Percentiles rank a stretch among this genome's conserved stretches.
phyloP scores from a whole-genome alignment of 1,140 invertebrate species.

The Ips nitidus region DNA sequence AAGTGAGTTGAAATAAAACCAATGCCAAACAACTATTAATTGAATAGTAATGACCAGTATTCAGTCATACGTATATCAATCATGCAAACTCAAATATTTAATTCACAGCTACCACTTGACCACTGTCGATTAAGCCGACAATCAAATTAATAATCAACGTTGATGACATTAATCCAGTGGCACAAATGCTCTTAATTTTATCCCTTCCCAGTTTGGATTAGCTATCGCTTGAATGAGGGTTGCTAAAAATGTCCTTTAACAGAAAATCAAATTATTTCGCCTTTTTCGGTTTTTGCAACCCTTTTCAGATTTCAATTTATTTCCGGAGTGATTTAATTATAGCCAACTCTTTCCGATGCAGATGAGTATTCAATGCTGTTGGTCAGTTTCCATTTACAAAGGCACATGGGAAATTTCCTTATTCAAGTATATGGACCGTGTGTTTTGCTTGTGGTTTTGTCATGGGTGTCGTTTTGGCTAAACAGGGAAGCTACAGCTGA shows the following conservation, averaged over 20 bases:
- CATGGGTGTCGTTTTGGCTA: slow-evolving; percentile 91
- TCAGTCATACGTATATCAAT: too few relatives aligned
- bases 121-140: slow-evolving; percentile 3
- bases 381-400: slow-evolving; percentile 79
- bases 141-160: slow-evolving; percentile 11
- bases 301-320: neutral
- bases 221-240: too few relatives aligned
- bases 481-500: slow-evolving; percentile 88
- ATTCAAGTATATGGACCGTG: slow-evolving; percentile 90
- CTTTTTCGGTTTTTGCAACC: too few relatives aligned
- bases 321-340: neutral
- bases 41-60: too few relatives aligned
- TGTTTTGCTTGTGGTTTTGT: slow-evolving; percentile 80
- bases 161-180: neutral
- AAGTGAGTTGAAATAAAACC: too few relatives aligned
- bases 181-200: slow-evolving; percentile 7
- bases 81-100: too few relatives aligned
- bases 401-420: slow-evolving; percentile 85
- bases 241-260: too few relatives aligned
- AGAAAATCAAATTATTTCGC: too few relatives aligned
- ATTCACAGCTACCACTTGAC: slow-evolving; percentile 5
- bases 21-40: too few relatives aligned
- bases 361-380: slow-evolving; percentile 76
- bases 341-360: slow-evolving; percentile 39
- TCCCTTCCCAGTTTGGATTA: too few relatives aligned